A percentile compares a stretch with the other conserved stretches of the same genome.
These are phyloP conservation scores for Drosophila picticornis DNA, from an alignment of 2,888 invertebrate species.

Conservation along the genomic window DNA sequence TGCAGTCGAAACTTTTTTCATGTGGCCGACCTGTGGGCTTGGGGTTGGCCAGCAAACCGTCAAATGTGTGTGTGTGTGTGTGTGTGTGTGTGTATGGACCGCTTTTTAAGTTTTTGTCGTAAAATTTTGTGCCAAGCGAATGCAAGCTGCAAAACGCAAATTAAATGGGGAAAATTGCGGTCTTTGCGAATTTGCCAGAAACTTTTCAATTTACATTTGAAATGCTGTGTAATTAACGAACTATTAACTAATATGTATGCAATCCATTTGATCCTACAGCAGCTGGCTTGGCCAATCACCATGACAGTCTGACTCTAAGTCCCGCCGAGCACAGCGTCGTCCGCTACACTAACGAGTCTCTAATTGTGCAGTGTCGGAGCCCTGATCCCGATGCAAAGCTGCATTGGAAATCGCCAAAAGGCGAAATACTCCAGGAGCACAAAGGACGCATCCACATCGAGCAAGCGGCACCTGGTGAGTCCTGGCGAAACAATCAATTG, in stretches of 20 bases:
- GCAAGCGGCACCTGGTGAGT: conserved; percentile 80
- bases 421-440: conserved; percentile 83
- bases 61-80: background rate
- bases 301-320: conserved; percentile 81
- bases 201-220: conserved; percentile 52
- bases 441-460: conserved; percentile 86
- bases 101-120: conserved; percentile 30
- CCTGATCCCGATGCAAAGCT: conserved; percentile 77
- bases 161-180: conserved; percentile 14
- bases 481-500: conserved; percentile 7
- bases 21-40: conserved; percentile 19
- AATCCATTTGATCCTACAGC: conserved; percentile 57
- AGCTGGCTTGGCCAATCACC: conserved; percentile 77
- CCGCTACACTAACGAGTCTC: conserved; percentile 85
- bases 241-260: conserved; percentile 45
- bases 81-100: conserved; percentile 4
- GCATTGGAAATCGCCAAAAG: conserved; percentile 85
- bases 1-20: conserved; percentile 29
- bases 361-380: conserved; percentile 85
- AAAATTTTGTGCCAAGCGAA: conserved; percentile 26
- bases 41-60: conserved; percentile 12
- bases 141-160: conserved; percentile 27
- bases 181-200: conserved; percentile 33
- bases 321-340: conserved; percentile 84
- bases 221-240: conserved; percentile 57